Evolutionary conservation across 2,888 invertebrate species (phyloP).

Genomic region (Rhopalosiphum nymphaeae): DNA sequence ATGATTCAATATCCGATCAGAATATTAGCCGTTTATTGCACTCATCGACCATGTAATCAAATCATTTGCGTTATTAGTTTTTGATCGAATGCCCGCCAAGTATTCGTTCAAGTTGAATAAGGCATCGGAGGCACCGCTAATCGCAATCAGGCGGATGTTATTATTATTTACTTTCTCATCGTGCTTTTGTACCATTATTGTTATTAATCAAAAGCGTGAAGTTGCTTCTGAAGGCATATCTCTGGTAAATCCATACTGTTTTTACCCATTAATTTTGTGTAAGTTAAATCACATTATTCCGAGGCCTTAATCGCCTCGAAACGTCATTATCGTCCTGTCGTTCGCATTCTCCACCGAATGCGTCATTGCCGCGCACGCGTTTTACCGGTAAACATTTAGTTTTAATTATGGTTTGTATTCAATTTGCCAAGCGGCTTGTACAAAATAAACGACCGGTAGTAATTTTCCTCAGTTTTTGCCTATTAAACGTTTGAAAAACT

Average conservation of each 20-base stretch:
- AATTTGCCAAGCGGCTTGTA: constrained; percentile 19
- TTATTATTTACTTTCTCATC: constrained; percentile 35
- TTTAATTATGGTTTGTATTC: constrained; percentile 53
- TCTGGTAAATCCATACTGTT: constrained; percentile 32
- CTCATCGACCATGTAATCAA: constrained; percentile 12
- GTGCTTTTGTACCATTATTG: constrained; percentile 1
- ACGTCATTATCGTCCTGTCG: constrained; percentile 52
- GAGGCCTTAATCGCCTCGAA: constrained; percentile 14
- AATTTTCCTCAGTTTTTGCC: background rate
- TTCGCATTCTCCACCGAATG: background rate
- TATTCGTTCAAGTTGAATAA: background rate
- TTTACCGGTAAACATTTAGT: constrained; percentile 38
- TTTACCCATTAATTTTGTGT: constrained; percentile 34
- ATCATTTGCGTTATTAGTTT: constrained; percentile 38
- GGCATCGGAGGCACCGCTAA: too few species aligned
- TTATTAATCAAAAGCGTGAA: constrained; percentile 27
- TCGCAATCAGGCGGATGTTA: background rate
- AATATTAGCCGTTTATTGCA: background rate
- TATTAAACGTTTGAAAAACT: constrained; percentile 14
- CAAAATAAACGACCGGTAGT: constrained; percentile 31
- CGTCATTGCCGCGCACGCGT: background rate
- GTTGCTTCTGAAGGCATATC: constrained; percentile 23
- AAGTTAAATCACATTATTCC: constrained; percentile 45
- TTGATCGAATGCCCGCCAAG: background rate
- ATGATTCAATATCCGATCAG: background rate